A percentile compares a stretch with the other conserved stretches of the same genome.
Evolutionary conservation across 2,888 invertebrate species (phyloP).

Genomic region (Atrina japonica): DNA sequence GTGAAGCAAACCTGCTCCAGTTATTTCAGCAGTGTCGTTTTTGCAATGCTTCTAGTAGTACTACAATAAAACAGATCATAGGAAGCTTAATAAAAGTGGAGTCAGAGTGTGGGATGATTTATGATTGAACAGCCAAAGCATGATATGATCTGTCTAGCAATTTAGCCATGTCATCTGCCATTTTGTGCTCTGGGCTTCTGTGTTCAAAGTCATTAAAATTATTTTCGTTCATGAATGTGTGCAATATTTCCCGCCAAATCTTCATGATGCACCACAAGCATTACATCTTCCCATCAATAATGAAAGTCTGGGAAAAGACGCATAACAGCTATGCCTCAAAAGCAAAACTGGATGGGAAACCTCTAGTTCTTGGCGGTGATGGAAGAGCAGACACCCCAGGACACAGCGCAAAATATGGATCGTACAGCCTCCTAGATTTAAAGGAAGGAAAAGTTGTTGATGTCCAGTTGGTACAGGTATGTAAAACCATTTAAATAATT

Average conservation of each 20-base stretch:
- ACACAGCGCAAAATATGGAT: background rate
- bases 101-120: background rate
- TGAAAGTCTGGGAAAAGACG: background rate
- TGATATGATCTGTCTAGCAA: no score
- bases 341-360: background rate
- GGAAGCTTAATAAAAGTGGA: no score
- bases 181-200: background rate
- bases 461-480: conserved; percentile 5
- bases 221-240: background rate
- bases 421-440: background rate
- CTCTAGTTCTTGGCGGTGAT: background rate
- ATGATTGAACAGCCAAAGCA: background rate
- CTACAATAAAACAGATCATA: no score
- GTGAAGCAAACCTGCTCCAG: no score
- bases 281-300: background rate
- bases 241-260: background rate
- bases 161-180: background rate
- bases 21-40: no score
- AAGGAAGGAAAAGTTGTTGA: conserved; percentile 5
- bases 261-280: conserved; percentile 7
- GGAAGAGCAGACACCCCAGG: conserved; percentile 11
- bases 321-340: background rate
- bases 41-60: no score
- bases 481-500: no score
- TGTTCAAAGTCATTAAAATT: background rate